Percentiles rank a stretch among this genome's conserved stretches.
phyloP scores from a whole-genome alignment of 2,797 vertebrate species.

The Taenioides sp. region DNA sequence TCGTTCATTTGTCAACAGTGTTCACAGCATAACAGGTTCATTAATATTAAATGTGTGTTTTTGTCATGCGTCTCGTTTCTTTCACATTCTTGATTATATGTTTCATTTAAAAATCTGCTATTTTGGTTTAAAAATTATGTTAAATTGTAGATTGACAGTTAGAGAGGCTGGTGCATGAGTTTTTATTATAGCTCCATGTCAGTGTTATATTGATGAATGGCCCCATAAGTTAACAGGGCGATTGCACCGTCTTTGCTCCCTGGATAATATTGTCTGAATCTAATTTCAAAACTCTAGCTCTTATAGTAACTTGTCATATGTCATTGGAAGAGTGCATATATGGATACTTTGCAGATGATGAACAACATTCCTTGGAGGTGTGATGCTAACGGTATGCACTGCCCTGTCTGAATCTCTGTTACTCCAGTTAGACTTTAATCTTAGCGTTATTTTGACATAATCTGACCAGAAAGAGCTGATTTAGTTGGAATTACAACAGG shows the following conservation, averaged over 20 bases:
- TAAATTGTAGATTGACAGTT: background rate
- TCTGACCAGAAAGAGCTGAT: too few relatives aligned
- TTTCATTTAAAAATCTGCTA: conserved; percentile 7
- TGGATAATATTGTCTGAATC: background rate
- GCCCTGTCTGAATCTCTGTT: too few relatives aligned
- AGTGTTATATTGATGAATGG: conserved; percentile 7
- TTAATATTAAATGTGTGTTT: background rate
- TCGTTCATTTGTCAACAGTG: conserved; percentile 21
- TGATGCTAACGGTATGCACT: too few relatives aligned
- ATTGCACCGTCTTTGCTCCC: background rate
- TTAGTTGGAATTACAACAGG: too few relatives aligned
- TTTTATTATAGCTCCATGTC: background rate
- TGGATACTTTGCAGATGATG: too few relatives aligned
- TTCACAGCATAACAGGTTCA: conserved; percentile 2
- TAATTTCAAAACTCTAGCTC: conserved; percentile 2
- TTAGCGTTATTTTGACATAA: too few relatives aligned
- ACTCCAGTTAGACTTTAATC: too few relatives aligned
- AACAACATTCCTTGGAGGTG: too few relatives aligned
- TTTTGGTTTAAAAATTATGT: conserved; percentile 18
- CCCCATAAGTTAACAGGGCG: background rate
- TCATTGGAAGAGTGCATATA: too few relatives aligned
- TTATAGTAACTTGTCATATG: background rate
- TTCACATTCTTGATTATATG: background rate
- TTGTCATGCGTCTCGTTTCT: conserved; percentile 1
- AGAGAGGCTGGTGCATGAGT: background rate